phyloP scores from a whole-genome alignment of 2,888 invertebrate species.

The Auanema sp. region DNA sequence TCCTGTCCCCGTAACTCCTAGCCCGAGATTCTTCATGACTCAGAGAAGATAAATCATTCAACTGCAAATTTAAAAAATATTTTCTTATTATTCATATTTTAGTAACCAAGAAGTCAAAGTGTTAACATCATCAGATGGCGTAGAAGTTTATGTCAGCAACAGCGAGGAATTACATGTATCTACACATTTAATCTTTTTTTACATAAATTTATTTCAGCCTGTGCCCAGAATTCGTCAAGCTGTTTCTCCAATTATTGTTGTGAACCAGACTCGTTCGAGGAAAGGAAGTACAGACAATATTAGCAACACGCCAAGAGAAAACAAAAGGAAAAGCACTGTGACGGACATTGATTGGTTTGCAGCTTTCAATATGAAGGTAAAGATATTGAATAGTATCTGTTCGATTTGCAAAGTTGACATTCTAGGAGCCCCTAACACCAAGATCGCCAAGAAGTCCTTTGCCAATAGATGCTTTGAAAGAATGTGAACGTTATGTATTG shows the following conservation, averaged over 20 bases:
- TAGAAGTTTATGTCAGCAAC: slow-evolving; percentile 4
- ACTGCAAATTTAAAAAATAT: too few relatives aligned
- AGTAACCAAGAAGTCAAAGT: too few relatives aligned
- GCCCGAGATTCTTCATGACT: too few relatives aligned
- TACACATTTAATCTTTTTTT: too few relatives aligned
- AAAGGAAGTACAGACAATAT: slow-evolving; percentile 29
- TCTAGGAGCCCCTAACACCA: slow-evolving; percentile 20
- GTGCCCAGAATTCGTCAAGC: neutral
- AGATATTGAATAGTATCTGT: slow-evolving; percentile 3
- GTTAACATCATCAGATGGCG: too few relatives aligned
- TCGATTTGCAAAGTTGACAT: neutral
- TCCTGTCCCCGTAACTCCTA: too few relatives aligned
- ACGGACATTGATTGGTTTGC: slow-evolving; percentile 49
- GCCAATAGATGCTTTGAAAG: slow-evolving; percentile 19
- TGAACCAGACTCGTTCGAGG: slow-evolving; percentile 32
- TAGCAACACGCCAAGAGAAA: slow-evolving; percentile 21
- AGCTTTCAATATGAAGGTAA: slow-evolving; percentile 45
- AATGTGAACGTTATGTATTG: slow-evolving; percentile 14
- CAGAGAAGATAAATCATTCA: too few relatives aligned
- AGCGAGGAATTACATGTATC: too few relatives aligned
- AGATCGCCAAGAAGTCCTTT: slow-evolving; percentile 20
- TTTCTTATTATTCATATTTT: too few relatives aligned
- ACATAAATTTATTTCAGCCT: slow-evolving; percentile 10
- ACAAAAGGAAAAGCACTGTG: slow-evolving; percentile 32
- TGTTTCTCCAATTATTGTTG: slow-evolving; percentile 38